phyloP scores from a whole-genome alignment of 1,140 invertebrate genomes.

The Ladona fulva region DNA sequence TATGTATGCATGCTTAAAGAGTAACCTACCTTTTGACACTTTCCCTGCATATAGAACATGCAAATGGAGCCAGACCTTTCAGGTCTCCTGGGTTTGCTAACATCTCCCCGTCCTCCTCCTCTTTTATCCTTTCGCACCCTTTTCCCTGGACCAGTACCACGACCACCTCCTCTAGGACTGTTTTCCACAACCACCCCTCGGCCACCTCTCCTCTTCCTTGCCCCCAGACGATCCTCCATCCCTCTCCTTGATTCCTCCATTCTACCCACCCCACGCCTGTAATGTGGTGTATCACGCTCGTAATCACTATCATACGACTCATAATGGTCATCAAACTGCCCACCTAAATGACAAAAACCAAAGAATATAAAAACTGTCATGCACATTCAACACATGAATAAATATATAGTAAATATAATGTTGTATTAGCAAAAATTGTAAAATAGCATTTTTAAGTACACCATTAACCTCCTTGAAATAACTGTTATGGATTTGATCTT shows the following conservation, averaged over 20 bases:
- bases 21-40: conserved; percentile 59
- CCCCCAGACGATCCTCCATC: conserved; percentile 25
- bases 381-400: too few species aligned
- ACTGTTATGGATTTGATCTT: too few species aligned
- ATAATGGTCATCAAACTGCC: conserved; percentile 22
- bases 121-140: not conserved
- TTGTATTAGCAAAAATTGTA: too few species aligned
- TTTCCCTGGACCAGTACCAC: conserved; percentile 26
- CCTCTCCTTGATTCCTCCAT: conserved; percentile 32
- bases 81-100: not conserved
- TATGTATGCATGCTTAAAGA: not conserved
- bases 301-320: conserved; percentile 31
- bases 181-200: conserved; percentile 16
- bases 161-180: conserved; percentile 22
- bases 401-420: too few species aligned
- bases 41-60: conserved; percentile 77
- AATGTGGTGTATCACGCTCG: conserved; percentile 26
- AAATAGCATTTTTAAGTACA: too few species aligned
- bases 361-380: too few species aligned
- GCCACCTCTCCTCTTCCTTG: conserved; percentile 18
- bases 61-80: conserved; percentile 36
- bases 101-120: not conserved
- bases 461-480: too few species aligned
- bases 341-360: not conserved
- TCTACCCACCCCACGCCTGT: conserved; percentile 34